These are phyloP conservation scores for Cerastoderma edule DNA, from an alignment of 2,888 invertebrate species.

Conservation along the genomic window DNA sequence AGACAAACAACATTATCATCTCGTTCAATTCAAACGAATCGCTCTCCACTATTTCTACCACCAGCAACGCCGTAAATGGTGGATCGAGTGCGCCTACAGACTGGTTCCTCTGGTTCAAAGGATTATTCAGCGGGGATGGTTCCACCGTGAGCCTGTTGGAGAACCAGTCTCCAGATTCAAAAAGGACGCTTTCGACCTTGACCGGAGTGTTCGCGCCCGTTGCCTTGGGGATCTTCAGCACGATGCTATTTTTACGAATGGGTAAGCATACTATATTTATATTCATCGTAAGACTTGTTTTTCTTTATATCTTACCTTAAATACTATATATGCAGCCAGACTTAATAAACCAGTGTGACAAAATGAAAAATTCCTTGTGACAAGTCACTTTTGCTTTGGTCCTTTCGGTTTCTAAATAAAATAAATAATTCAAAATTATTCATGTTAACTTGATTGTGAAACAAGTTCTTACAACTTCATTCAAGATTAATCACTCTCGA, in stretches of 20 bases:
- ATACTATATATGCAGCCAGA: too few relatives aligned
- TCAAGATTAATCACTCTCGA: too few relatives aligned
- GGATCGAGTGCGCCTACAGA: constrained; percentile 10
- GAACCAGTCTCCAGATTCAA: constrained; percentile 8
- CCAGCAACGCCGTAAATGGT: constrained; percentile 1
- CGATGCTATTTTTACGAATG: constrained; percentile 95
- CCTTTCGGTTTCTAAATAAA: too few relatives aligned
- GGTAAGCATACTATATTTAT: constrained; percentile 55
- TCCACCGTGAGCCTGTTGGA: constrained; percentile 17
- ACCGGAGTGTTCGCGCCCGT: constrained; percentile 99
- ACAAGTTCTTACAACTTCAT: too few relatives aligned
- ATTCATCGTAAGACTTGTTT: neutral
- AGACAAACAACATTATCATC: constrained; percentile 12
- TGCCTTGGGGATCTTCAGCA: constrained; percentile 99
- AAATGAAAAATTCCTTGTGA: too few relatives aligned
- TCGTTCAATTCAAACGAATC: constrained; percentile 22
- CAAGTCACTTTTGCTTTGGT: too few relatives aligned
- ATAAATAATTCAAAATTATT: too few relatives aligned
- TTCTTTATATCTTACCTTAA: too few relatives aligned
- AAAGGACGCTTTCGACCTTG: constrained; percentile 90
- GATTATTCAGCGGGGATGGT: constrained; percentile 21
- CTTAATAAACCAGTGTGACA: too few relatives aligned
- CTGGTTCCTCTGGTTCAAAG: constrained; percentile 16
- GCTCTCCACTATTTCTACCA: constrained; percentile 1
- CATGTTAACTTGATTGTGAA: too few relatives aligned